Conservation (phyloP, 37 sponge, comb jelly and placozoan species). For the Theonella swinhoei region DNA sequence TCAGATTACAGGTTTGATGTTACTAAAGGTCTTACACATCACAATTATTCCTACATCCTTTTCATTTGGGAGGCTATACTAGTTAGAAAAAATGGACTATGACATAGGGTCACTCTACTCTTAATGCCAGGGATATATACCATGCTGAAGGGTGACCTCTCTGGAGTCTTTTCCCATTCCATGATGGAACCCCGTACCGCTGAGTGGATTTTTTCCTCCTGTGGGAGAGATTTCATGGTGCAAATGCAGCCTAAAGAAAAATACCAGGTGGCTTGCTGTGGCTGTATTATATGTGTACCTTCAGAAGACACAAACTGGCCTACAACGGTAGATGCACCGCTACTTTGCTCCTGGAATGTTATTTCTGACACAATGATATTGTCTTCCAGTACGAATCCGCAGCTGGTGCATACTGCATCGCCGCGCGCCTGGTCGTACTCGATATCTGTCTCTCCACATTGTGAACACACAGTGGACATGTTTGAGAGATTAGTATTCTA, state of each 20-base stretch:
- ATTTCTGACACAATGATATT: conserved; percentile 93
- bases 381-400: conserved; percentile 97
- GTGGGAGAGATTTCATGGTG: not conserved
- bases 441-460: conserved; percentile 93
- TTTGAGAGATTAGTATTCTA: too few species aligned
- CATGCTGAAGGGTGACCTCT: conserved; percentile 82
- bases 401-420: conserved; percentile 94
- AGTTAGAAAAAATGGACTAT: not conserved
- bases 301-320: conserved; percentile 95
- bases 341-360: conserved; percentile 82
- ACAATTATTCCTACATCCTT: too few species aligned
- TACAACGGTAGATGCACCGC: conserved; percentile 83
- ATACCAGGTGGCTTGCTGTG: not conserved
- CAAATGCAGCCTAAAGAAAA: not conserved
- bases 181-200: conserved; percentile 65
- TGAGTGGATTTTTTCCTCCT: conserved; percentile 46
- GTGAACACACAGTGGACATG: conserved; percentile 81
- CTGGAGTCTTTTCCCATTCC: conserved; percentile 81
- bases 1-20: too few species aligned
- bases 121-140: too few species aligned
- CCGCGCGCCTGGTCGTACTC: conserved; percentile 93
- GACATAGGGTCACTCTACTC: not conserved
- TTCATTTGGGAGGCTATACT: too few species aligned
- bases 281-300: conserved; percentile 30
- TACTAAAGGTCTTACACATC: too few species aligned